Evolutionary conservation across 30 jellyfish, hydroid and myxozoan species (phyloP).

Genomic region (Cassiopea xamachana): DNA sequence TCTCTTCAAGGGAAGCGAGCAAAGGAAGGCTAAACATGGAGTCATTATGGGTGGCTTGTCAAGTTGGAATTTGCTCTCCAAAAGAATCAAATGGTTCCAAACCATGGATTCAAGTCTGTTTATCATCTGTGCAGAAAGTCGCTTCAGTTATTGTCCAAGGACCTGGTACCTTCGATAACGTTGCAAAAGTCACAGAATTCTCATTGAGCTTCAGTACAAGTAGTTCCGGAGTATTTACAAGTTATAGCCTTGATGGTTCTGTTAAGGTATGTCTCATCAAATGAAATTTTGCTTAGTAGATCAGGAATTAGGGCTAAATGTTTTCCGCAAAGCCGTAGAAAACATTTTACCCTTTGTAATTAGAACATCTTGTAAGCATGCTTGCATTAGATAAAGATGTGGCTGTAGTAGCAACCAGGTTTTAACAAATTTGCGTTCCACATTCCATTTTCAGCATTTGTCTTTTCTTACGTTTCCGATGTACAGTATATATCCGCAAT

Average conservation of each 20-base stretch:
- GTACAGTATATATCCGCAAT: no score
- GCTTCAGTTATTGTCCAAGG: no score
- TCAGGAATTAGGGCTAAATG: not conserved
- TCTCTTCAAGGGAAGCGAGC: not conserved
- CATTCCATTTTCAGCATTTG: no score
- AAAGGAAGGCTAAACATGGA: no score
- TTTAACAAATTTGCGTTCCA: no score
- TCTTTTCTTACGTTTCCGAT: no score
- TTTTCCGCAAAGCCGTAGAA: not conserved
- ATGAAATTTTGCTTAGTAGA: no score
- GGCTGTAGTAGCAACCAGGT: no score
- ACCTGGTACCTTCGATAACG: no score
- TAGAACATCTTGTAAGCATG: not conserved
- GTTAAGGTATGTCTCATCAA: conserved; percentile 20
- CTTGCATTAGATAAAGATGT: no score
- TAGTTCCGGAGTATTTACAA: not conserved
- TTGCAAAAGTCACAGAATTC: conserved; percentile 20
- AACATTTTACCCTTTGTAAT: not conserved
- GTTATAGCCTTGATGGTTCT: conserved; percentile 17
- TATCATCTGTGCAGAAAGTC: no score
- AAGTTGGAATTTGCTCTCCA: conserved; percentile 19
- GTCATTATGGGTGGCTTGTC: conserved; percentile 47
- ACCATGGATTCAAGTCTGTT: conserved; percentile 1
- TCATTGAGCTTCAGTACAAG: conserved; percentile 12
- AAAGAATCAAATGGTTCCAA: conserved; percentile 32